These are phyloP conservation scores for Rachycentron canadum DNA, from an alignment of 2,797 vertebrate species.

Conservation along the genomic window DNA sequence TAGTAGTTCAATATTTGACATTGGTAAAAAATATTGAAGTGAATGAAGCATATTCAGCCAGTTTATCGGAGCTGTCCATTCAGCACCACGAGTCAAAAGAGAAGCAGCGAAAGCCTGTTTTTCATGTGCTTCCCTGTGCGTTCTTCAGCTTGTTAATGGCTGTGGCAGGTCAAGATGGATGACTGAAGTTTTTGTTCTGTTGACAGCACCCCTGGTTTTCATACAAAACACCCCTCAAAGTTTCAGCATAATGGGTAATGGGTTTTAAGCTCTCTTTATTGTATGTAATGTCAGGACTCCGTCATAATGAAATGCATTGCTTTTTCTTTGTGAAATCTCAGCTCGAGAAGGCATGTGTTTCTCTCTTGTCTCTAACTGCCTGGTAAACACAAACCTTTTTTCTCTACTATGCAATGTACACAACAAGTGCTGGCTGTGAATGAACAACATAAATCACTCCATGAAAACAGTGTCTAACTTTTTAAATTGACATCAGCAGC, in stretches of 20 bases:
- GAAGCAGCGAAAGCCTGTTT: background rate
- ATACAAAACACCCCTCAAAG: constrained; percentile 7
- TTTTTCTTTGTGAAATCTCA: background rate
- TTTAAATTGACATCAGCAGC: background rate
- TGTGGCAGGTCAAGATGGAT: constrained; percentile 1
- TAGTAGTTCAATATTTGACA: background rate
- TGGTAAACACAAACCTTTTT: background rate
- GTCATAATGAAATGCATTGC: constrained; percentile 12
- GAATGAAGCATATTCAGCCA: background rate
- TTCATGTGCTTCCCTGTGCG: background rate
- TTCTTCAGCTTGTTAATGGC: constrained; percentile 18
- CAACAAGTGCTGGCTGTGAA: background rate
- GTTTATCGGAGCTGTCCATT: constrained; percentile 37
- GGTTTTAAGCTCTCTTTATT: constrained; percentile 28
- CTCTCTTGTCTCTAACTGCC: background rate
- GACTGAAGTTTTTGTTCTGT: constrained; percentile 25
- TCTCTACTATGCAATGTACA: background rate
- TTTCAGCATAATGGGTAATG: background rate
- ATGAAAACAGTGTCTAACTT: background rate
- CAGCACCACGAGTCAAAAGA: constrained; percentile 33
- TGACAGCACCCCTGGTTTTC: constrained; percentile 8
- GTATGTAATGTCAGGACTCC: background rate
- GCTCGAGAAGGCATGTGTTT: background rate
- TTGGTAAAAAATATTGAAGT: background rate
- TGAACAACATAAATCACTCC: background rate